These are phyloP conservation scores for Tapirus indicus DNA, from an alignment of 2,797 vertebrate genomes.

Conservation along the genomic window DNA sequence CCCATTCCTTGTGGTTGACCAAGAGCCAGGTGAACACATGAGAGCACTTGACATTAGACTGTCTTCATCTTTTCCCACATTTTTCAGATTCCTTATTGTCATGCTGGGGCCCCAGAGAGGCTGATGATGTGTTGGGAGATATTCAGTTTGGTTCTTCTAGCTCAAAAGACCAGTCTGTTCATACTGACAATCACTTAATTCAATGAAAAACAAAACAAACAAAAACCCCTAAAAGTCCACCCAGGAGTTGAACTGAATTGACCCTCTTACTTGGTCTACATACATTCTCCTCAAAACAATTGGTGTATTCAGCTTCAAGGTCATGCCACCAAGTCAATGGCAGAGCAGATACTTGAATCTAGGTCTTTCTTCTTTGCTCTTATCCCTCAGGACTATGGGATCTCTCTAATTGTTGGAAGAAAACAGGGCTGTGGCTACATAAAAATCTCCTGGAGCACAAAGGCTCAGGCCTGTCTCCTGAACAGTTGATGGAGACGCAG, in stretches of 20 bases:
- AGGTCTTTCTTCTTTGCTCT: not conserved
- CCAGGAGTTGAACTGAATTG: not conserved
- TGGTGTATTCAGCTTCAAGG: not conserved
- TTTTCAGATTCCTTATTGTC: not conserved
- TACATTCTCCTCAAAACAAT: not conserved
- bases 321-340: not conserved
- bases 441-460: not conserved
- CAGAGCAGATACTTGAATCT: not conserved
- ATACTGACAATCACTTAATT: conserved; percentile 22
- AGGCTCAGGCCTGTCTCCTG: not conserved
- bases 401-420: not conserved
- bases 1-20: not conserved
- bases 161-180: conserved; percentile 27
- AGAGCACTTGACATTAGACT: not conserved
- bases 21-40: not conserved
- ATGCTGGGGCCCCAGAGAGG: not conserved
- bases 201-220: conserved; percentile 1
- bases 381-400: not conserved
- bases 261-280: not conserved
- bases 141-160: not conserved
- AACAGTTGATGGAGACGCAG: not conserved
- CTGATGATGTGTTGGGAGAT: not conserved
- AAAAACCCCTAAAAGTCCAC: not conserved
- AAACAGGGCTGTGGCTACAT: not conserved
- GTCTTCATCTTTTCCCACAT: not conserved